Evolutionary conservation across 2,113 vertebrate species (phyloP).

Genomic region (Nyctibius bracteatus): DNA sequence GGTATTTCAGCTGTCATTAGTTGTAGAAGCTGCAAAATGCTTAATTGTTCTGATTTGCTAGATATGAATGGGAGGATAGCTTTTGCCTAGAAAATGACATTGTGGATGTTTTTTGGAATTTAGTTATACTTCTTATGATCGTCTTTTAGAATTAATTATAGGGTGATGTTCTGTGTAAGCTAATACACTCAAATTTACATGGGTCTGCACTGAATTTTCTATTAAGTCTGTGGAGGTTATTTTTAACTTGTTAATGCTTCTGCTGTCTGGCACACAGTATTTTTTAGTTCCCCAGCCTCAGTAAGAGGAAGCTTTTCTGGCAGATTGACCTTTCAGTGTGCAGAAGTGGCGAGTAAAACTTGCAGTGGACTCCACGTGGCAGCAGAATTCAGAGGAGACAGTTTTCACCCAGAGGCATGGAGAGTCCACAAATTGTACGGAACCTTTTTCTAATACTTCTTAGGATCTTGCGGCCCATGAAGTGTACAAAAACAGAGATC

Average conservation of each 20-base stretch:
- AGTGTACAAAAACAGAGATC: background rate
- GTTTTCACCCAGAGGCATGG: background rate
- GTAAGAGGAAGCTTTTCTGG: background rate
- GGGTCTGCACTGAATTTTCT: conserved; percentile 12
- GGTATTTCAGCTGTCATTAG: conserved; percentile 45
- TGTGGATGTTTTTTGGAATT: background rate
- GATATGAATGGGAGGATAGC: background rate
- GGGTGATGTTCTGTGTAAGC: background rate
- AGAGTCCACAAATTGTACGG: background rate
- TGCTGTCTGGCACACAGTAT: background rate
- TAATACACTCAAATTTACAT: background rate
- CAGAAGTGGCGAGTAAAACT: background rate
- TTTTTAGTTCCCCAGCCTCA: background rate
- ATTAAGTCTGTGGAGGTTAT: background rate
- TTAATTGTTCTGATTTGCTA: background rate
- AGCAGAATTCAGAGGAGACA: conserved; percentile 3
- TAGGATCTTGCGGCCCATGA: background rate
- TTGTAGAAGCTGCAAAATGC: background rate
- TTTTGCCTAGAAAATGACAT: background rate
- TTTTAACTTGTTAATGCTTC: conserved; percentile 14
- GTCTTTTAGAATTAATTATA: background rate
- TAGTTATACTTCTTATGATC: background rate
- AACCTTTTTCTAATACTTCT: conserved; percentile 20
- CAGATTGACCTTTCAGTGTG: background rate
- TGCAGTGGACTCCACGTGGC: background rate